Percentiles rank a stretch among this genome's conserved stretches.
Evolutionary conservation across 1,140 invertebrate species (phyloP).

Genomic region (Drusus annulatus): DNA sequence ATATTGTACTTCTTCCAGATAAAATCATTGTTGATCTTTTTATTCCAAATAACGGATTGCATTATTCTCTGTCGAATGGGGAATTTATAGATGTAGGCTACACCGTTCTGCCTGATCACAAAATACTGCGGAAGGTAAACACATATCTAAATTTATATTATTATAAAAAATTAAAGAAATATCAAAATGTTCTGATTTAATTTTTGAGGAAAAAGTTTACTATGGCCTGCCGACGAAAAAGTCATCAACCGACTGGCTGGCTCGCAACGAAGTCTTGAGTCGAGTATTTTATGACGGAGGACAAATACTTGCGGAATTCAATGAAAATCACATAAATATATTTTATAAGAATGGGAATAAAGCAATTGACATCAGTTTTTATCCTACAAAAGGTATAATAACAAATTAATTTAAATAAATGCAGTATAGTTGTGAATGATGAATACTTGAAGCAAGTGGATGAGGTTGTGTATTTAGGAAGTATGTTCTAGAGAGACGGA

Average conservation of each 20-base stretch:
- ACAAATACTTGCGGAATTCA: conserved; percentile 17
- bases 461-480: too few relatives aligned
- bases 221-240: conserved; percentile 10
- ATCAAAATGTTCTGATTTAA: not conserved
- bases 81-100: conserved; percentile 33
- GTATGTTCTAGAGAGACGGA: too few relatives aligned
- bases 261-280: conserved; percentile 17
- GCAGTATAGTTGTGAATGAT: too few relatives aligned
- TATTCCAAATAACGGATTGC: conserved; percentile 22
- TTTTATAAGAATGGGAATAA: conserved; percentile 37
- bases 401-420: not conserved
- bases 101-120: conserved; percentile 40
- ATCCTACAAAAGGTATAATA: conserved; percentile 1
- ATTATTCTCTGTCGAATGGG: conserved; percentile 31
- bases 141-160: not conserved
- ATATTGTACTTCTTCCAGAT: conserved; percentile 2
- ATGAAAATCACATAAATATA: conserved; percentile 6
- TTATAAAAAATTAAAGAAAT: not conserved
- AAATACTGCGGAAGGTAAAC: conserved; percentile 33
- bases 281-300: conserved; percentile 19
- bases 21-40: not conserved
- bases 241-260: conserved; percentile 19
- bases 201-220: conserved; percentile 39
- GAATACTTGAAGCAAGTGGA: too few relatives aligned
- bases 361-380: conserved; percentile 30